Percentiles rank a stretch among this genome's conserved stretches.
These are phyloP conservation scores for Ctenosaura bakeri DNA, from an alignment of 2,797 vertebrate species.

Conservation along the genomic window DNA sequence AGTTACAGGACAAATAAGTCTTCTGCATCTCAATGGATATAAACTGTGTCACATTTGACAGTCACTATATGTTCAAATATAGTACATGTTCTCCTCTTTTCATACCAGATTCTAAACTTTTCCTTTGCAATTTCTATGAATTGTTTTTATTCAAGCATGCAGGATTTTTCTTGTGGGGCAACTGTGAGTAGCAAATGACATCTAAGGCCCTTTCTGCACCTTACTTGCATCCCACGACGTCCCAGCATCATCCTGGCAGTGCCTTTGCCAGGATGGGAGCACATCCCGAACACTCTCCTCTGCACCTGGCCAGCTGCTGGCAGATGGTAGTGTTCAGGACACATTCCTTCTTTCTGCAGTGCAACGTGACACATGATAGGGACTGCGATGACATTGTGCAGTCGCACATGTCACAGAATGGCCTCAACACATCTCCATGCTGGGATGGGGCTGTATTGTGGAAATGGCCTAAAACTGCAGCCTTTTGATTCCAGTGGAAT, in stretches of 20 bases:
- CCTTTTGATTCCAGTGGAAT: background rate
- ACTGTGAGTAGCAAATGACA: conserved; percentile 45
- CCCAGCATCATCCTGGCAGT: no score
- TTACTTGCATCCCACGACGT: no score
- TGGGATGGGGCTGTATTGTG: no score
- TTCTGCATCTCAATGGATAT: background rate
- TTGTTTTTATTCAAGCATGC: conserved; percentile 30
- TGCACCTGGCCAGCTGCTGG: no score
- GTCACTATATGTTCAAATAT: background rate
- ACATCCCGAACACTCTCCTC: no score
- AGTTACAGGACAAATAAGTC: background rate
- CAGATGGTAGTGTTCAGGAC: no score
- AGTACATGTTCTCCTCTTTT: background rate
- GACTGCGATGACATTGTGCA: no score
- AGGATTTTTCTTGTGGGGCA: background rate
- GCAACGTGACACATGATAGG: no score
- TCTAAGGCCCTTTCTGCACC: background rate
- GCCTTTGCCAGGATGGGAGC: no score
- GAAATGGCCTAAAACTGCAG: background rate
- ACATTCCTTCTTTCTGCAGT: no score
- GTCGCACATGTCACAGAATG: no score
- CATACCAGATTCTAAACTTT: conserved; percentile 22
- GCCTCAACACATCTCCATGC: no score
- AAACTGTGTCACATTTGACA: conserved; percentile 1
- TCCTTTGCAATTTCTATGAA: conserved; percentile 14